phyloP scores from a whole-genome alignment of 2,888 invertebrate genomes.

The Ceratothoa steindachneri region DNA sequence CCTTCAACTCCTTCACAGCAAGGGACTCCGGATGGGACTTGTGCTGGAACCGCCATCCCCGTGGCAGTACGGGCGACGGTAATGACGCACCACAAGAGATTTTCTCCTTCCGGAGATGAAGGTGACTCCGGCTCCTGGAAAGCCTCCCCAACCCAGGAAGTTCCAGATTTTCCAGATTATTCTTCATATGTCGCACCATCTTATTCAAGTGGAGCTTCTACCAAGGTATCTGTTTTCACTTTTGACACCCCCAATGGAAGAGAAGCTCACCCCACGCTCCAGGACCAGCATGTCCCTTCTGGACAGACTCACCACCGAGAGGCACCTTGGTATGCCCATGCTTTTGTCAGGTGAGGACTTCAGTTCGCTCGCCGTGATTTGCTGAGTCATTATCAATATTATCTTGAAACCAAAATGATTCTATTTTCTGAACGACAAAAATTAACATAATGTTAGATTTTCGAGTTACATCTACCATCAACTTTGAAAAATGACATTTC shows the following conservation, averaged over 20 bases:
- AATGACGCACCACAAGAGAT: slow-evolving; percentile 26
- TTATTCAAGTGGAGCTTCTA: slow-evolving; percentile 22
- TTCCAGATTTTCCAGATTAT: slow-evolving; percentile 41
- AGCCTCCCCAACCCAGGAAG: slow-evolving; percentile 45
- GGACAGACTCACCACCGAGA: slow-evolving; percentile 13
- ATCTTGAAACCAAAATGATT: too few relatives aligned
- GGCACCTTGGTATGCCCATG: slow-evolving; percentile 23
- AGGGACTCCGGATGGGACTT: slow-evolving; percentile 15
- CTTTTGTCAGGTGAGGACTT: slow-evolving; percentile 22
- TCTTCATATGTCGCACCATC: slow-evolving; percentile 39
- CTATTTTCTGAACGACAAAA: too few relatives aligned
- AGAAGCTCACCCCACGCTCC: neutral
- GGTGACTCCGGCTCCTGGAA: slow-evolving; percentile 30
- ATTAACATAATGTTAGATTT: too few relatives aligned
- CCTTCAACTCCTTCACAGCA: slow-evolving; percentile 6
- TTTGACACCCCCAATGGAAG: slow-evolving; percentile 17
- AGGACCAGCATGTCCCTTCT: slow-evolving; percentile 18
- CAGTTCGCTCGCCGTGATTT: too few relatives aligned
- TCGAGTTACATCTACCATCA: too few relatives aligned
- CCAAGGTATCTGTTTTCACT: slow-evolving; percentile 21
- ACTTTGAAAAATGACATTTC: too few relatives aligned
- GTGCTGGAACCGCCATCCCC: slow-evolving; percentile 36
- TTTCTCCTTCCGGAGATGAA: slow-evolving; percentile 27
- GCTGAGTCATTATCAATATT: too few relatives aligned
- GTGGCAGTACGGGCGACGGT: slow-evolving; percentile 34